phyloP scores from a whole-genome alignment of 2,888 invertebrate species.

The Ganaspis brasiliensis region DNA sequence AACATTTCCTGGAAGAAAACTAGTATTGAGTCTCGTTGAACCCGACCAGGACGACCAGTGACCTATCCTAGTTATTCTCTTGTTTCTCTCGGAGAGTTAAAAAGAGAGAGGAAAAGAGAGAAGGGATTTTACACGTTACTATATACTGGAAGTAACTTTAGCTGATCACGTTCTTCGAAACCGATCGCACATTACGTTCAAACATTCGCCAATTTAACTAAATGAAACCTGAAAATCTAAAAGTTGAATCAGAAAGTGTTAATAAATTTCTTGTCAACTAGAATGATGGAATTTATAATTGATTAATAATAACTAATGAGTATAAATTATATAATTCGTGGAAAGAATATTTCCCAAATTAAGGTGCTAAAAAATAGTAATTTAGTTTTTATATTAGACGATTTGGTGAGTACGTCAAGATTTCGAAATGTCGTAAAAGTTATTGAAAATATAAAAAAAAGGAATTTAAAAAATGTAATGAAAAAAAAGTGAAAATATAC shows the following conservation, averaged over 20 bases:
- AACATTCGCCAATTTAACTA: not conserved
- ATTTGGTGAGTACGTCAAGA: no score
- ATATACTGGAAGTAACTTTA: constrained; percentile 26
- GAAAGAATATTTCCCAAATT: no score
- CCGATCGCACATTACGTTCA: constrained; percentile 37
- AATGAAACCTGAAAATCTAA: constrained; percentile 13
- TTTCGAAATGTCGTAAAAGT: no score
- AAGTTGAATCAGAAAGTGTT: not conserved
- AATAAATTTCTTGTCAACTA: no score
- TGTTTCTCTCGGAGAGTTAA: constrained; percentile 63
- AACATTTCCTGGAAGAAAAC: not conserved
- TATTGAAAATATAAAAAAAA: no score
- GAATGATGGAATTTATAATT: no score
- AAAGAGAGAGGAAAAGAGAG: constrained; percentile 60
- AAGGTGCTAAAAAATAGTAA: no score
- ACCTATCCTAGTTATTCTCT: constrained; percentile 61
- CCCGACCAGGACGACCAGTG: constrained; percentile 66
- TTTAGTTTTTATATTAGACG: no score
- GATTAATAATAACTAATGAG: no score
- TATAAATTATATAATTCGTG: no score
- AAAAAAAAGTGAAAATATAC: no score
- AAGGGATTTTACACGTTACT: constrained; percentile 23
- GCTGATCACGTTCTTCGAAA: constrained; percentile 37
- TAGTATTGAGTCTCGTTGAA: constrained; percentile 50
- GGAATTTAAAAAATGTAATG: no score